phyloP scores from a whole-genome alignment of 2,797 vertebrate species.

The Tenualosa ilisha region DNA sequence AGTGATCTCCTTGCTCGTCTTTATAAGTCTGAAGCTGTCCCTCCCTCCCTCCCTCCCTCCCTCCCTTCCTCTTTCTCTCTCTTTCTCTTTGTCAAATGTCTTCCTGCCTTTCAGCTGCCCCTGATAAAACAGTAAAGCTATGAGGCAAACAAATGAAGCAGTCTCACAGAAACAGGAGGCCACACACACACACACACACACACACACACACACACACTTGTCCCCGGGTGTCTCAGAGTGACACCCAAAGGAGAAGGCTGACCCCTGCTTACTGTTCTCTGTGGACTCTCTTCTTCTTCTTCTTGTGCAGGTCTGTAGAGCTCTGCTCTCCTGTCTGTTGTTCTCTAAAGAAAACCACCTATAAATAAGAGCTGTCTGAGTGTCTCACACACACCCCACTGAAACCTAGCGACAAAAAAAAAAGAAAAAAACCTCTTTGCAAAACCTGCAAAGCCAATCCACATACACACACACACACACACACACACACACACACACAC shows the following conservation, averaged over 20 bases:
- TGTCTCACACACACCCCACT: not conserved
- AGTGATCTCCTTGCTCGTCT: constrained; percentile 28
- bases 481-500: too few species aligned
- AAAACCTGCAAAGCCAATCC: not conserved
- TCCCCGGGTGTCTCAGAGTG: not conserved
- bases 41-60: not conserved
- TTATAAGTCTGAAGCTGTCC: constrained; percentile 32
- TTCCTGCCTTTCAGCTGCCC: constrained; percentile 79
- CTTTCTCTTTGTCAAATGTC: constrained; percentile 46
- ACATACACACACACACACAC: not conserved
- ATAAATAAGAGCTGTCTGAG: not conserved
- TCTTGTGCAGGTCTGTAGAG: not conserved
- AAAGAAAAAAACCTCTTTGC: not conserved
- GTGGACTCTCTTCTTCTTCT: too few species aligned
- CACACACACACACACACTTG: not conserved
- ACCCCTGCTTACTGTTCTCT: not conserved
- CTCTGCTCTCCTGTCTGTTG: not conserved
- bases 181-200: not conserved
- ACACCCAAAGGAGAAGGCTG: not conserved
- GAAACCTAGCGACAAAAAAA: not conserved
- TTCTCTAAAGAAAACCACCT: not conserved
- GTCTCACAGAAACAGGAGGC: not conserved
- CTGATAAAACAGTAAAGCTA: constrained; percentile 84
- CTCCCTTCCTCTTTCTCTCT: not conserved
- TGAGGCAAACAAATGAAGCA: not conserved